Evolutionary conservation across 2,797 vertebrate genomes (phyloP).

Genomic region (Perodicticus potto): DNA sequence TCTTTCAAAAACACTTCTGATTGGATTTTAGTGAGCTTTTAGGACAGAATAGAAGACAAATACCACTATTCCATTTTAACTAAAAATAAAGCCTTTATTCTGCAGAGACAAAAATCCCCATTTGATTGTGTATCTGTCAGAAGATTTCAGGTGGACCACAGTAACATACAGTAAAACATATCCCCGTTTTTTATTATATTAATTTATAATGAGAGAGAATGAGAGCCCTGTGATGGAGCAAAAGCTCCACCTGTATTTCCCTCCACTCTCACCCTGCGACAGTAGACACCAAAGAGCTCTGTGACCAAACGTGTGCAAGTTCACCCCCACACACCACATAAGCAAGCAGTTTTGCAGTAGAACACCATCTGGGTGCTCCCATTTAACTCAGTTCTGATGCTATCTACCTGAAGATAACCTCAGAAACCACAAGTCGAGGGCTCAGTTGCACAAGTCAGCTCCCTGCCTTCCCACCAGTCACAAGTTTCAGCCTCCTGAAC

Average conservation of each 20-base stretch:
- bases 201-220: not conserved
- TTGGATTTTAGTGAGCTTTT: not conserved
- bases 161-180: too few relatives aligned
- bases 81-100: not conserved
- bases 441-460: not conserved
- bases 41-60: not conserved
- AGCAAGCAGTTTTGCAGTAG: not conserved
- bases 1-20: not conserved
- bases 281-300: not conserved
- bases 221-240: not conserved
- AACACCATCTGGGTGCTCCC: not conserved
- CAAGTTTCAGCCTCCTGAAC: not conserved
- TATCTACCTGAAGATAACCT: not conserved
- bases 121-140: too few relatives aligned
- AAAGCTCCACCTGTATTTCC: not conserved
- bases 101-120: not conserved
- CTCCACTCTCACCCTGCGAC: not conserved
- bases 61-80: slow-evolving; percentile 6
- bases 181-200: not conserved
- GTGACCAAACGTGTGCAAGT: not conserved
- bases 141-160: too few relatives aligned
- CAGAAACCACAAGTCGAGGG: not conserved
- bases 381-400: not conserved
- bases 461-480: not conserved
- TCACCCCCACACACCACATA: not conserved